Evolutionary conservation across 2,888 invertebrate species (phyloP).

Genomic region (Hoplodrina ambigua): DNA sequence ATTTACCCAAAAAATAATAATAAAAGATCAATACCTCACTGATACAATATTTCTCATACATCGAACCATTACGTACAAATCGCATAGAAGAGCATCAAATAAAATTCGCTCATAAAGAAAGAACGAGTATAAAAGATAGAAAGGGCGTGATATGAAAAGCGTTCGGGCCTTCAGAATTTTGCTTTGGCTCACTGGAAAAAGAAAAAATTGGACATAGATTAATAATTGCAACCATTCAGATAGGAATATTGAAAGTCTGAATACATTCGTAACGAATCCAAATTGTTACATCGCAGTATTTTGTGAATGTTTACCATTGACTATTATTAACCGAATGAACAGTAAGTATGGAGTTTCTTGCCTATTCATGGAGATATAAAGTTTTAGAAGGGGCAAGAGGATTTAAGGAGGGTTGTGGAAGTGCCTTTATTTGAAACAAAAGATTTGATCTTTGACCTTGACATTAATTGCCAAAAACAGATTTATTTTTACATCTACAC

Average conservation of each 20-base stretch:
- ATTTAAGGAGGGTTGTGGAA: too few species aligned
- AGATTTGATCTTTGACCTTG: too few species aligned
- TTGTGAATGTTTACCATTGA: too few species aligned
- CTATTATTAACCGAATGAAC: too few species aligned
- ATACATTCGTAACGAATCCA: not conserved
- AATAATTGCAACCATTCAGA: conserved; percentile 44
- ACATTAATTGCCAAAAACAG: too few species aligned
- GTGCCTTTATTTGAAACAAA: too few species aligned
- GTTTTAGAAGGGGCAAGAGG: too few species aligned
- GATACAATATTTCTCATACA: conserved; percentile 45
- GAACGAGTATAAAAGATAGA: conserved; percentile 77
- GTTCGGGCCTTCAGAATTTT: conserved; percentile 71
- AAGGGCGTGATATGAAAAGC: conserved; percentile 77
- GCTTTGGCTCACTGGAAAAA: conserved; percentile 69
- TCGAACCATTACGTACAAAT: conserved; percentile 64
- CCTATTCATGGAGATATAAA: too few species aligned
- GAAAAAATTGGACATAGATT: conserved; percentile 70
- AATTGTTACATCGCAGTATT: not conserved
- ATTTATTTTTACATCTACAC: too few species aligned
- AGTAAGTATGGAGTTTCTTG: too few species aligned
- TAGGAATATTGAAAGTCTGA: not conserved
- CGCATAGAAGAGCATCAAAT: conserved; percentile 71
- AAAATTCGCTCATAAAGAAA: conserved; percentile 69
- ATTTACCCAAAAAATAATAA: conserved; percentile 5
- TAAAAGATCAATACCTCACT: not conserved